Evolutionary conservation across 2,113 vertebrate species (phyloP), one percentile per base, ranked within the genome.

Genomic region (Anarhynchus alexandrinus): DNA sequence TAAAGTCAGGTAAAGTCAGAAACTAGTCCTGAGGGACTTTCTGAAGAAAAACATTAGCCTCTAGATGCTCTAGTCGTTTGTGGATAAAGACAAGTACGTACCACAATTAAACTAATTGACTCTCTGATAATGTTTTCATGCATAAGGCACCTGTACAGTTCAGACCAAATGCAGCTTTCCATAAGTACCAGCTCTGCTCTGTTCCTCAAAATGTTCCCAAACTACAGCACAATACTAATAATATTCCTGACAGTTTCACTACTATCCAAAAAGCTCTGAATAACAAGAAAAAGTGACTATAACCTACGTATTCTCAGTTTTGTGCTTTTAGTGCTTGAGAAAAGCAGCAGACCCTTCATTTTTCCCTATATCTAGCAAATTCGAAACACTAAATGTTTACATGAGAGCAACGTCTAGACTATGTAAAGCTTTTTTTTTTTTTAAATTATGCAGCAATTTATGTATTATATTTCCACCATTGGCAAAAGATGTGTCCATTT

Each of bases 21-120:
- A 92, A 81, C 54, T 54, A 88, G 36, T 70, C 90, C 51, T 21
- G 16, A 73, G 92, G 85, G 90, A 88, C 71, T 88, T 96, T 83
- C 45, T 94, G 55, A 70, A 95, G 45, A 70, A 93, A 90, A 95
- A 64, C 66, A 93, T 4, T 6, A 88, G 43, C 13, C 21, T 62
- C 36, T 73, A 77, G 79, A 83, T 90, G 51, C 73, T 61, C 29
- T 52, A 47, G 18, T 70, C 82, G 72, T 82, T 62, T 58, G 62
- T 59, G 64, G 45, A 38, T 42, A 80, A 26, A 73, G 59, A 69
- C 18, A 81, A 86, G 64, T n/a, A 45, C 0, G 0, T 34, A 64
- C 4, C 51, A 88, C 10, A 7, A n/a, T 36, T 74, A 64, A 79
- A 84, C 23, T 32, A 86, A 61, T 40, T 51, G 58, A 55, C 15